phyloP scores from a whole-genome alignment of 2,797 vertebrate genomes.

The Bradypodion ventrale region DNA sequence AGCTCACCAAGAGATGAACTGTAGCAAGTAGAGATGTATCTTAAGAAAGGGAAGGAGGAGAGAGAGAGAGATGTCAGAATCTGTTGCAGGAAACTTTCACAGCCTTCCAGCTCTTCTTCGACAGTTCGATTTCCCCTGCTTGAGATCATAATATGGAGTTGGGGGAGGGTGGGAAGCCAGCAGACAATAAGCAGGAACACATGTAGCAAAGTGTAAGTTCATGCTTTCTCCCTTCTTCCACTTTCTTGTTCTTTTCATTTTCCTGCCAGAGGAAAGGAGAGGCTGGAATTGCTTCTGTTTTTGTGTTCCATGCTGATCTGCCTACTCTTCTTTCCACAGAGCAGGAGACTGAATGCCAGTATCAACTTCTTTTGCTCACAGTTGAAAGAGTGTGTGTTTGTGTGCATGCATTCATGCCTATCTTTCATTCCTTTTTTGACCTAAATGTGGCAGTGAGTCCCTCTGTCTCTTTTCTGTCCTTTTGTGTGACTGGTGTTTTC shows the following conservation, averaged over 20 bases:
- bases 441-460: not conserved
- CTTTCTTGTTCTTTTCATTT: not conserved
- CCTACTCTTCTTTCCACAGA: not conserved
- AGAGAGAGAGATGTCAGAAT: not conserved
- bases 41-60: not conserved
- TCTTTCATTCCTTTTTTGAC: not conserved
- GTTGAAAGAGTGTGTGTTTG: not conserved
- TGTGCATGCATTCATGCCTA: not conserved
- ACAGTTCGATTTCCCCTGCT: not conserved
- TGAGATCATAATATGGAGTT: not conserved
- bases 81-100: not conserved
- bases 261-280: not conserved
- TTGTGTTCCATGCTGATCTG: not conserved
- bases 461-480: not conserved
- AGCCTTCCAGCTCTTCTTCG: not conserved
- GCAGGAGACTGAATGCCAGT: not conserved
- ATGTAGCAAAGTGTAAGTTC: not conserved
- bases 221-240: not conserved
- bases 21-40: not conserved
- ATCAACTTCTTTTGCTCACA: not conserved
- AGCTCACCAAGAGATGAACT: too few relatives aligned
- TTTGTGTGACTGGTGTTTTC: not conserved
- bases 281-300: not conserved
- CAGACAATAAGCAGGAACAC: not conserved
- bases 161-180: not conserved